Evolutionary conservation across 2,113 vertebrate species (phyloP).

Genomic region (Elephantulus edwardii): DNA sequence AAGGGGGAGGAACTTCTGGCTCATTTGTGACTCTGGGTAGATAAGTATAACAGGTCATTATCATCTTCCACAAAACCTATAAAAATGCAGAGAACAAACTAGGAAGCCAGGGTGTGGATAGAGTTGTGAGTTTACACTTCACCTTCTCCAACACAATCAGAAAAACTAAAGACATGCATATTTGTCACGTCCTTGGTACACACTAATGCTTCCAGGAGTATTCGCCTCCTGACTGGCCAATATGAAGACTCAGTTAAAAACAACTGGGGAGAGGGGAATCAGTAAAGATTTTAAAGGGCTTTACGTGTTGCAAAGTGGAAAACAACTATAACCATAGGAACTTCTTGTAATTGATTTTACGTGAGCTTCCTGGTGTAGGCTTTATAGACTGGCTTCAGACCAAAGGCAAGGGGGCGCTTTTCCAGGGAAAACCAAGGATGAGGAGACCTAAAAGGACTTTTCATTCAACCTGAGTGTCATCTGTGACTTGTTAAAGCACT

Average conservation of each 20-base stretch:
- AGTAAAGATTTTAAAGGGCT: constrained; percentile 30
- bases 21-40: constrained; percentile 75
- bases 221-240: background rate
- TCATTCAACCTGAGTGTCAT: background rate
- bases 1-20: constrained; percentile 53
- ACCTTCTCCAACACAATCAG: background rate
- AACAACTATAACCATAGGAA: background rate
- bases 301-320: constrained; percentile 42
- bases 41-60: constrained; percentile 81
- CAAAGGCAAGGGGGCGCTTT: background rate
- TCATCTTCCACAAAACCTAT: constrained; percentile 79
- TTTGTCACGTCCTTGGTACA: background rate
- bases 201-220: background rate
- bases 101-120: constrained; percentile 31
- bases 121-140: constrained; percentile 11
- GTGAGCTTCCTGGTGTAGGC: constrained; percentile 8
- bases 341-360: constrained; percentile 45
- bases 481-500: background rate
- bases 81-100: constrained; percentile 72
- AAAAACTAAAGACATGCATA: constrained; percentile 21
- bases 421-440: constrained; percentile 11
- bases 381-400: constrained; percentile 19
- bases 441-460: background rate
- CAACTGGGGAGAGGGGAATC: background rate
- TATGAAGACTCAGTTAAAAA: constrained; percentile 17